A percentile compares a stretch with the other conserved stretches of the same genome.
Evolutionary conservation across 30 jellyfish, hydroid and myxozoan genomes (phyloP).

Genomic region (Nemopilema nomurai): DNA sequence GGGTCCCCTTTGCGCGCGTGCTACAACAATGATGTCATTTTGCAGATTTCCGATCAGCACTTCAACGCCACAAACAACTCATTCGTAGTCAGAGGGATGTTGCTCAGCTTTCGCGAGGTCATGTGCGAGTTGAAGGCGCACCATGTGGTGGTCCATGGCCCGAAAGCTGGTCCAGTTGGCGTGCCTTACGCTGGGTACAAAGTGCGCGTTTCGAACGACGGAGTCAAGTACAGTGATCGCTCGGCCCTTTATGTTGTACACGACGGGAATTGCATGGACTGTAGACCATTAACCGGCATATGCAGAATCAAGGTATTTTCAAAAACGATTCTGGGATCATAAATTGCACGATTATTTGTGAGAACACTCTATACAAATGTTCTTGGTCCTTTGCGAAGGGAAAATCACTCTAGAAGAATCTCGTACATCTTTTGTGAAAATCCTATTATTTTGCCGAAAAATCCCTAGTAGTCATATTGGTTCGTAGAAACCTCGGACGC

Average conservation of each 20-base stretch:
- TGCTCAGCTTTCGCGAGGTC: constrained; percentile 78
- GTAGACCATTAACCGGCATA: constrained; percentile 53
- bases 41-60: constrained; percentile 46
- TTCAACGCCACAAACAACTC: not conserved
- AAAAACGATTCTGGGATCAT: no score
- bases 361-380: no score
- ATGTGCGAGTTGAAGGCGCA: constrained; percentile 65
- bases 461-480: no score
- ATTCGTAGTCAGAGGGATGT: constrained; percentile 24
- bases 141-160: constrained; percentile 59
- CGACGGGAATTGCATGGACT: constrained; percentile 86
- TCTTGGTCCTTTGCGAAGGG: no score
- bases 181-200: constrained; percentile 79
- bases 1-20: no score
- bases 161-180: constrained; percentile 31
- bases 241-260: constrained; percentile 66
- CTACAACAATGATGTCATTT: not conserved
- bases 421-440: no score
- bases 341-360: no score
- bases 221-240: constrained; percentile 41
- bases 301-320: constrained; percentile 83
- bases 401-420: no score
- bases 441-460: no score
- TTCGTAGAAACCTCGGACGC: no score
- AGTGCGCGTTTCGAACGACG: constrained; percentile 77